A percentile compares a stretch with the other conserved stretches of the same genome.
These are phyloP conservation scores for Hestina assimilis DNA, from an alignment of 1,140 invertebrate genomes.

Conservation along the genomic window DNA sequence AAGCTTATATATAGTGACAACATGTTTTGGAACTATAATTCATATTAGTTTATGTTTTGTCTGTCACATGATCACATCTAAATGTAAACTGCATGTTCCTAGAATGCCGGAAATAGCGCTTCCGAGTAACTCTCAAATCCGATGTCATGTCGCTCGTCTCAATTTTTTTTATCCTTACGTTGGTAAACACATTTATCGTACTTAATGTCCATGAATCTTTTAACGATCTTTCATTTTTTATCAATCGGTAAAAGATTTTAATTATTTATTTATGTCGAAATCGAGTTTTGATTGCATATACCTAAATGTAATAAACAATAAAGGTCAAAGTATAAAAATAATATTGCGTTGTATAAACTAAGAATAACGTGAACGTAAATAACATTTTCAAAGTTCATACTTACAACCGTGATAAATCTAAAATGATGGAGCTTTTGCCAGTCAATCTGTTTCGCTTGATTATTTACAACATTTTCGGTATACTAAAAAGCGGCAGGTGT, in stretches of 20 bases:
- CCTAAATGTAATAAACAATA: too few relatives aligned
- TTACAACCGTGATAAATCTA: slow-evolving; percentile 1
- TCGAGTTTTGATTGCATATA: too few relatives aligned
- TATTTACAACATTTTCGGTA: slow-evolving; percentile 25
- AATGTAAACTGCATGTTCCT: slow-evolving; percentile 52
- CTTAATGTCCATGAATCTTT: not conserved
- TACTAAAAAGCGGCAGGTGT: slow-evolving; percentile 45
- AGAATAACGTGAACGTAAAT: not conserved
- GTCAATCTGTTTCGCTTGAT: slow-evolving; percentile 8
- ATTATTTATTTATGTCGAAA: too few relatives aligned
- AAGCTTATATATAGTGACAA: not conserved
- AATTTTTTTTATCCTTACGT: slow-evolving; percentile 42
- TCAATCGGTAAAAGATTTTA: too few relatives aligned
- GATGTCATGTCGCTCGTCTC: slow-evolving; percentile 54
- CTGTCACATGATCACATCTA: slow-evolving; percentile 29
- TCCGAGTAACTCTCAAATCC: slow-evolving; percentile 67
- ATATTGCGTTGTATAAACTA: too few relatives aligned
- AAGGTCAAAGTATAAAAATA: too few relatives aligned
- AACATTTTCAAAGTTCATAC: not conserved
- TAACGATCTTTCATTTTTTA: too few relatives aligned
- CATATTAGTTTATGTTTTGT: slow-evolving; percentile 23
- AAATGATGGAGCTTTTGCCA: slow-evolving; percentile 10
- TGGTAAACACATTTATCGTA: too few relatives aligned
- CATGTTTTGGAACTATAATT: not conserved
- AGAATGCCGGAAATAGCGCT: slow-evolving; percentile 73